Evolutionary conservation across 2,113 vertebrate species (phyloP), one percentile per base, ranked within the genome.

Genomic region (Salvelinus alpinus): DNA sequence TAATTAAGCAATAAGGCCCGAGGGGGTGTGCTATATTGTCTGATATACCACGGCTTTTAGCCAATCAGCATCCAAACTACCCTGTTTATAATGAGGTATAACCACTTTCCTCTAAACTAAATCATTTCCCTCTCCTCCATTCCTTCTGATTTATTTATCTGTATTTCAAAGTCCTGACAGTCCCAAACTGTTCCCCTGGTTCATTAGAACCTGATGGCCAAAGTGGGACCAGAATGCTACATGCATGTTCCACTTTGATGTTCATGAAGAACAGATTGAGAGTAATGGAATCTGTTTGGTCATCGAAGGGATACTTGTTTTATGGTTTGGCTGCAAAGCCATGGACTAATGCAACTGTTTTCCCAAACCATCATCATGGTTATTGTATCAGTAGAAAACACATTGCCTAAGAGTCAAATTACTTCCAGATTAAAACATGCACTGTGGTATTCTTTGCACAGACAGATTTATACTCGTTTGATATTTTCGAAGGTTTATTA

Each of bases 211-310:
- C 62, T 69, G 38, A 44, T 75, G 73, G 72, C 54, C 48, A 27
- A 64, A 64, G 60, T 34, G 9, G 12, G 76, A 71, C 29, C 67
- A 64, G 70, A 29, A 14, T 24, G 57, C 69, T 60, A 72, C 59
- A 76, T 71, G 67, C 64, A 74, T 13, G 57, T 0, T 38, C 76
- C n/a, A 65, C 85, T 84, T 80, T 85, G 73, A 88, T 86, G 79
- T 84, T 20, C 22, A 54, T 7, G 38, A 9, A n/a, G 16, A 62
- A 79, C 69, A 71, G n/a, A 77, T 0, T 47, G 48, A 27, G 70
- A 80, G 75, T 9, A 9, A 31, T 18, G 24, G 70, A 75, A 77
- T 83, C 64, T 85, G 78, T 80, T 80, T 66, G 71, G 74, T 47
- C 71, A 70, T 82, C 74, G 83, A 38, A 76, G n/a, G 51, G 64